Percentiles rank a stretch among this genome's conserved stretches.
Evolutionary conservation across 1,140 invertebrate genomes (phyloP).

Genomic region (Chelonus insularis): DNA sequence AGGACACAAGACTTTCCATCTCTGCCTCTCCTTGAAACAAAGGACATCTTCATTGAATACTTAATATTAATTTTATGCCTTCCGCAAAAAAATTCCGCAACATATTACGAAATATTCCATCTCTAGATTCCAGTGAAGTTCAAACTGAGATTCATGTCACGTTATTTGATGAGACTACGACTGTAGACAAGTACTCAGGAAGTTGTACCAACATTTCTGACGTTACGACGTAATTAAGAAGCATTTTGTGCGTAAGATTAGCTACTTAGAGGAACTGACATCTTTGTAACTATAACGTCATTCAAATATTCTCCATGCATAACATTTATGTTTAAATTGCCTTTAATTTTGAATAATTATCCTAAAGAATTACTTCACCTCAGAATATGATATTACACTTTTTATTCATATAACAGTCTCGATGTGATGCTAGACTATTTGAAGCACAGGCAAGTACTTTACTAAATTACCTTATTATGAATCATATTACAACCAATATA

Average conservation of each 20-base stretch:
- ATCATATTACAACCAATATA: too few relatives aligned
- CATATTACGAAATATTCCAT: too few relatives aligned
- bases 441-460: too few relatives aligned
- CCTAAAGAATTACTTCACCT: too few relatives aligned
- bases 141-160: background rate
- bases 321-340: background rate
- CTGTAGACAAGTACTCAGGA: background rate
- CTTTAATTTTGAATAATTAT: too few relatives aligned
- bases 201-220: background rate
- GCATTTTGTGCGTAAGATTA: background rate
- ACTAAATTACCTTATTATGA: too few relatives aligned
- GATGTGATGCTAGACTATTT: too few relatives aligned
- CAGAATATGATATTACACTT: too few relatives aligned
- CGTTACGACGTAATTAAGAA: conserved; percentile 17
- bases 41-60: conserved; percentile 1
- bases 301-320: background rate
- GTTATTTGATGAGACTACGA: conserved; percentile 1
- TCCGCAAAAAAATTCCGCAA: too few relatives aligned
- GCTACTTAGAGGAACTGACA: background rate
- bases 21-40: conserved; percentile 58
- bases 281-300: background rate
- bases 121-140: too few relatives aligned
- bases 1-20: conserved; percentile 63
- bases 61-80: background rate
- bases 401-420: too few relatives aligned